phyloP scores from a whole-genome alignment of 2,113 vertebrate species.

The Epinephelus moara region DNA sequence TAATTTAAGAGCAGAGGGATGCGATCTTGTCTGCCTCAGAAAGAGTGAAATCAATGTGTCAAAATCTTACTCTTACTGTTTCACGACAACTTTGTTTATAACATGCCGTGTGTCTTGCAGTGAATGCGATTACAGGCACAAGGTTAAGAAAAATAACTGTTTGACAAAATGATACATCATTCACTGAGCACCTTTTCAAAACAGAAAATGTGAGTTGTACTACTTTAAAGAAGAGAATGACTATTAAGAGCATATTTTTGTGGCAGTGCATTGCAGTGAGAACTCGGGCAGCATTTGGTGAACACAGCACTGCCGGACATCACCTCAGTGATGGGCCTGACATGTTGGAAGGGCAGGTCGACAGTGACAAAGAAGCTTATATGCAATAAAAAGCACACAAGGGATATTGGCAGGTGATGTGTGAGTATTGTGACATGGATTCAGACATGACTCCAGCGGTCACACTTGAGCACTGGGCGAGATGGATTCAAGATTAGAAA shows the following conservation, averaged over 20 bases:
- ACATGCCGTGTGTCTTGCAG: not conserved
- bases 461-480: not conserved
- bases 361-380: slow-evolving; percentile 10
- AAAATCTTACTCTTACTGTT: not conserved
- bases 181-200: not conserved
- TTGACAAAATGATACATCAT: not conserved
- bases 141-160: not conserved
- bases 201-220: not conserved
- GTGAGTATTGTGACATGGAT: not conserved
- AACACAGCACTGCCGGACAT: slow-evolving; percentile 5
- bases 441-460: slow-evolving; percentile 18
- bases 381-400: slow-evolving; percentile 19
- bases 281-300: not conserved
- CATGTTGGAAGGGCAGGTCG: slow-evolving; percentile 8
- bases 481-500: not conserved
- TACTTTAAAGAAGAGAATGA: not conserved
- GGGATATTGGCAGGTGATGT: slow-evolving; percentile 25
- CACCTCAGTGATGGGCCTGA: not conserved
- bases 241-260: not conserved
- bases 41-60: not conserved
- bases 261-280: not conserved
- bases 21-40: not conserved
- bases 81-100: not conserved
- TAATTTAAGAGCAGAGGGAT: not conserved
- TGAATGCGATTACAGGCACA: not conserved